These are phyloP conservation scores for Megathymus violae DNA, from an alignment of 1,140 invertebrate species.

Conservation along the genomic window DNA sequence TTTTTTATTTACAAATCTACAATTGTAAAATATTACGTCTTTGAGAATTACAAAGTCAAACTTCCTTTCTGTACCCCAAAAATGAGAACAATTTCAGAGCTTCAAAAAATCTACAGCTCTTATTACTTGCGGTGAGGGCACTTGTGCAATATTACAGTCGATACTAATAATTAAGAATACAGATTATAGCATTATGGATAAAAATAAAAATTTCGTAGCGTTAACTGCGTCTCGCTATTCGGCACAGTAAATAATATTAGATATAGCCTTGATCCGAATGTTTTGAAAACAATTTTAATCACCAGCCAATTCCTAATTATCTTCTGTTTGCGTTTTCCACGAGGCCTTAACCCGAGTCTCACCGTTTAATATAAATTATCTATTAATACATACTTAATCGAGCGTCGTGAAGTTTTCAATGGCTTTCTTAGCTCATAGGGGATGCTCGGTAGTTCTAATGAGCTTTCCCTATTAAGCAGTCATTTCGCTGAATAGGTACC, in stretches of 20 bases:
- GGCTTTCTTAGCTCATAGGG: background rate
- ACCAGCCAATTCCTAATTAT: background rate
- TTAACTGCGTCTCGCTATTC: conserved; percentile 8
- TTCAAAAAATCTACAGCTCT: background rate
- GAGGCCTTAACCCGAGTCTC: background rate
- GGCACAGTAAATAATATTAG: background rate
- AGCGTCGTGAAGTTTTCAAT: background rate
- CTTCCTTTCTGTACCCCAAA: too few relatives aligned
- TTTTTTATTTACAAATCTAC: too few relatives aligned
- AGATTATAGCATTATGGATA: conserved; percentile 9
- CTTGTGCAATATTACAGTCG: conserved; percentile 1
- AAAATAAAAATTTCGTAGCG: conserved; percentile 10
- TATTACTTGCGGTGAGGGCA: background rate
- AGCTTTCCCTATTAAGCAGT: too few relatives aligned
- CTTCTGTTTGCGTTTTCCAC: background rate
- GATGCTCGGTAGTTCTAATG: too few relatives aligned
- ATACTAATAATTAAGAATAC: conserved; percentile 3
- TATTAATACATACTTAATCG: background rate
- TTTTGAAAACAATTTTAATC: background rate
- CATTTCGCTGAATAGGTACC: too few relatives aligned
- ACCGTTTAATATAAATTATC: background rate
- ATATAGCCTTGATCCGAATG: conserved; percentile 4
- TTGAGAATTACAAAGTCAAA: too few relatives aligned
- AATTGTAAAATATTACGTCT: too few relatives aligned
- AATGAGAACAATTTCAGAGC: conserved; percentile 21